phyloP scores from a whole-genome alignment of 1,140 invertebrate genomes.

The Amyelois transitella region DNA sequence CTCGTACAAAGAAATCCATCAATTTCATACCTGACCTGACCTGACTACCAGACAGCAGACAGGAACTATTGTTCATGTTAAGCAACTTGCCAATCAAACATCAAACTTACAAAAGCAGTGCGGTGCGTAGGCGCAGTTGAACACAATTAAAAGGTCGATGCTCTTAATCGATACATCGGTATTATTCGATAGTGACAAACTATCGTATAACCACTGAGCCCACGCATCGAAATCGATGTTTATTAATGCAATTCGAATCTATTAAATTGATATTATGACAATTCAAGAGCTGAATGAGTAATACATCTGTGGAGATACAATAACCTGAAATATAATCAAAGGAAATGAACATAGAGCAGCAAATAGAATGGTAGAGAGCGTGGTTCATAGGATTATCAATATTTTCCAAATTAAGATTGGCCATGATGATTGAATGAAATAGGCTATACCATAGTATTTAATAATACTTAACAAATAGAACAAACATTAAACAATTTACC shows the following conservation, averaged over 20 bases:
- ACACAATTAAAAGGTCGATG: constrained; percentile 43
- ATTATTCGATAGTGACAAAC: constrained; percentile 26
- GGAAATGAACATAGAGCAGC: neutral
- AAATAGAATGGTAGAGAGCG: neutral
- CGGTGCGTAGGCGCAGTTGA: neutral
- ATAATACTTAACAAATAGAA: neutral
- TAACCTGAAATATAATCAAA: neutral
- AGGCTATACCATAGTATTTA: neutral
- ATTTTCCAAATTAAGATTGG: neutral
- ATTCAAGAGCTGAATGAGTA: constrained; percentile 13
- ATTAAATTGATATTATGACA: constrained; percentile 38
- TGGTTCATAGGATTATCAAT: neutral
- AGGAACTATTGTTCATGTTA: neutral
- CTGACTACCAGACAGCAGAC: neutral
- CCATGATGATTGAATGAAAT: neutral
- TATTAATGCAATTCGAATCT: constrained; percentile 37
- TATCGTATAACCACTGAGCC: constrained; percentile 32
- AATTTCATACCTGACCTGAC: neutral
- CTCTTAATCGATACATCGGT: constrained; percentile 22
- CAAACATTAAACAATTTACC: too few relatives aligned
- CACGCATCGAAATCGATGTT: constrained; percentile 26
- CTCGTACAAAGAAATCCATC: neutral
- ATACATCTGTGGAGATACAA: neutral
- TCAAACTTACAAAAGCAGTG: constrained; percentile 19
- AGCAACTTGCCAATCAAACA: neutral